Percentiles rank a stretch among this genome's conserved stretches.
These are phyloP conservation scores for Acanthosepion esculentum DNA, from an alignment of 2,888 invertebrate species.

Conservation along the genomic window DNA sequence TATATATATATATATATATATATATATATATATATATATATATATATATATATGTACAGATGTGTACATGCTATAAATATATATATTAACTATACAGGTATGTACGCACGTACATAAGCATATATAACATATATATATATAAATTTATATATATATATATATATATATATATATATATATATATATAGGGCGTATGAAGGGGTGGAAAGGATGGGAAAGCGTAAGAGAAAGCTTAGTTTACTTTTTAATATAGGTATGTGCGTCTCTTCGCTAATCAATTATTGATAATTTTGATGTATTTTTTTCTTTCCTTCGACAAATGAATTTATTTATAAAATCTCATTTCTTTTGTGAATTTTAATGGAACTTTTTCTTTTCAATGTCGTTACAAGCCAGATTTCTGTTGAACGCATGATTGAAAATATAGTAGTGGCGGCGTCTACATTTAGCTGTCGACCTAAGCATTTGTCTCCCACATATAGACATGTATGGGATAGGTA, in stretches of 20 bases:
- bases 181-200: too few species aligned
- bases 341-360: not conserved
- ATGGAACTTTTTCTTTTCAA: slow-evolving; percentile 23
- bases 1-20: too few species aligned
- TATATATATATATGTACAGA: too few species aligned
- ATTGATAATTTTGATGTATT: not conserved
- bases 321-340: slow-evolving; percentile 8
- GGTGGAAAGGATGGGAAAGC: too few species aligned
- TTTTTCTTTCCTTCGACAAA: not conserved
- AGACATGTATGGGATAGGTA: not conserved
- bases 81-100: too few species aligned
- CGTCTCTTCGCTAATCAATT: not conserved
- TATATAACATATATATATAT: not conserved
- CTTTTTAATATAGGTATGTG: not conserved
- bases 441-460: not conserved
- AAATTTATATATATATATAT: not conserved
- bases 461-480: not conserved
- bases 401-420: slow-evolving; percentile 15
- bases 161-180: not conserved
- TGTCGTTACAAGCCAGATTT: not conserved
- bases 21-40: too few species aligned
- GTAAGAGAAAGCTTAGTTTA: not conserved
- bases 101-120: too few species aligned
- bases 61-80: too few species aligned
- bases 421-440: not conserved